Evolutionary conservation across 92 coral and sea anemone genomes (phyloP), one percentile per base, ranked within the genome.

Genomic region (Heliopora coerulea): DNA sequence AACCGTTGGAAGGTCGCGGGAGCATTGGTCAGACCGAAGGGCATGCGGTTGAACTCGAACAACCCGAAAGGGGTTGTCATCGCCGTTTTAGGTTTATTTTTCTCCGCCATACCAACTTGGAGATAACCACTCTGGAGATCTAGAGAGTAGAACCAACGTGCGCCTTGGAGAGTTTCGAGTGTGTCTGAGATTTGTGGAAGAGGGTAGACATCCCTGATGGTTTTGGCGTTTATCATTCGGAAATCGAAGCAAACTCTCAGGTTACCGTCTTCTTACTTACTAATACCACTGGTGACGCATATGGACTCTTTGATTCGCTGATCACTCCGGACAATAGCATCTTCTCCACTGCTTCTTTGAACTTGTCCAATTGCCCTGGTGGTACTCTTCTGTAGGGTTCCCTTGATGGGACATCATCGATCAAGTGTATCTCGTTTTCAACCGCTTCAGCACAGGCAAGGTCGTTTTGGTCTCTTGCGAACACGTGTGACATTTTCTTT

Each of bases 21-120:
- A 25, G 84, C 79, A 41, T 79, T 78, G 52, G 52, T 21, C n/a
- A 25, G 26, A 8, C 28, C 28, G 33, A 63, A 24, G 21, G 8
- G 54, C 56, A 65, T 65, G 13, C 56, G n/a, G n/a, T n/a, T n/a
- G n/a, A n/a, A n/a, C n/a, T n/a, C n/a, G n/a, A n/a, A n/a, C n/a
- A n/a, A n/a, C 27, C n/a, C n/a, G n/a, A n/a, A 0, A 65, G 89
- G 79, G 0, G 86, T 85, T 46, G 85, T 80, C 65, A 84, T 30
- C 15, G 88, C 88, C 4, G 61, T 84, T 79, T 73, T 79, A 2
- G 74, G 63, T 41, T 54, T 59, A 81, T 84, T 84, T 13, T 39
- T 50, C 17, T 84, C 81, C n/a, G 18, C n/a, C 63, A 62, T 23
- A 59, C 50, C 8, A 84, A 83, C 65, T 79, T n/a, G 88, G 8